phyloP scores from a whole-genome alignment of 2,797 vertebrate species.

The Threskiornis aethiopicus region DNA sequence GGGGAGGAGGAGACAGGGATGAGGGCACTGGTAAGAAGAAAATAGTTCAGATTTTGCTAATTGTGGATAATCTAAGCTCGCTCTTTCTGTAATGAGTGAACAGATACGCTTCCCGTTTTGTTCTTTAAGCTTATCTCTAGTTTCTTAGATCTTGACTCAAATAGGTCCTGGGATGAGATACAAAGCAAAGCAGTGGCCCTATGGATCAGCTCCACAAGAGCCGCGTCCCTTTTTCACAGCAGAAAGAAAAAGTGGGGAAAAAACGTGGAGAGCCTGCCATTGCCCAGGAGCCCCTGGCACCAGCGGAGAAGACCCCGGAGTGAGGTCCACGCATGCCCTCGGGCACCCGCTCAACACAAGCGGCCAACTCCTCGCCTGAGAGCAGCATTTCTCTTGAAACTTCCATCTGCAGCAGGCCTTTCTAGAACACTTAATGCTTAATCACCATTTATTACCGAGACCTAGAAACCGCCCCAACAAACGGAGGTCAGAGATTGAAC shows the following conservation, averaged over 20 bases:
- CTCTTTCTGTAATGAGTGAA: not conserved
- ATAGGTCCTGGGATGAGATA: not conserved
- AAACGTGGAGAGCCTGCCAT: not conserved
- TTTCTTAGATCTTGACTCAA: not conserved
- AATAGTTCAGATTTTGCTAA: not conserved
- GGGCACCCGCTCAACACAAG: not conserved
- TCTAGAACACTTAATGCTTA: not conserved
- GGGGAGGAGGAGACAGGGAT: too few species aligned
- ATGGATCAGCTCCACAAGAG: not conserved
- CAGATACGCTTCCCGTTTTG: not conserved
- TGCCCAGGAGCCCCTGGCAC: not conserved
- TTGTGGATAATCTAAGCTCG: not conserved
- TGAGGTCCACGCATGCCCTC: rapidly evolving
- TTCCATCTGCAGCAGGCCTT: not conserved
- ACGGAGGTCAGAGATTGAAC: not conserved
- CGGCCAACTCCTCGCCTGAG: not conserved
- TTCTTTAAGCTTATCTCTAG: not conserved
- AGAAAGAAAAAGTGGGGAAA: not conserved
- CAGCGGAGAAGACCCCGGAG: not conserved
- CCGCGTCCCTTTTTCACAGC: rapidly evolving
- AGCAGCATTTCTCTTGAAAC: not conserved
- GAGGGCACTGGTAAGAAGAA: not conserved
- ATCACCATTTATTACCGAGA: not conserved
- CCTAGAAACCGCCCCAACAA: not conserved
- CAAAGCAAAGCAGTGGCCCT: not conserved